Conservation (phyloP, 2,888 invertebrate species). For the Microchrysa polita region DNA sequence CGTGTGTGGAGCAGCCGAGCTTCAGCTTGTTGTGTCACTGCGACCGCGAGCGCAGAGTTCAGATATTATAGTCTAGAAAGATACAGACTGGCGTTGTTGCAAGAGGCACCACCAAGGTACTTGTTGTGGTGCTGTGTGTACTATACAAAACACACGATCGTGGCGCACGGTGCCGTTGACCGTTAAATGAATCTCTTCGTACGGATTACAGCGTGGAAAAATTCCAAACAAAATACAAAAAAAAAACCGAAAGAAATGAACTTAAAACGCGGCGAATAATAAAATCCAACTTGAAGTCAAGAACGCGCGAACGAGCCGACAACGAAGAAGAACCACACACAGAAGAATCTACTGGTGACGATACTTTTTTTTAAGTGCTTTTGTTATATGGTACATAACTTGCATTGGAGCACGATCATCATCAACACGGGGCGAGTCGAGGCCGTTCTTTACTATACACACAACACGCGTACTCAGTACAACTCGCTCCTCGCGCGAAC, state of each 20-base stretch:
- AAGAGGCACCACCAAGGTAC: no score
- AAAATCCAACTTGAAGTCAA: not conserved
- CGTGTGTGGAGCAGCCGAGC: no score
- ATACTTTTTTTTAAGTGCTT: not conserved
- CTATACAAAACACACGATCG: no score
- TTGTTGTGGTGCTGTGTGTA: not conserved
- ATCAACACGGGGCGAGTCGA: no score
- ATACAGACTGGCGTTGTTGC: slow-evolving; percentile 13
- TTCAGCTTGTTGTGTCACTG: slow-evolving; percentile 25
- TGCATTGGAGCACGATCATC: not conserved
- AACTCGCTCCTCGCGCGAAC: no score
- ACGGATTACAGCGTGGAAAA: slow-evolving; percentile 30
- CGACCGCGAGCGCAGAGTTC: no score
- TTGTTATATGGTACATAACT: not conserved
- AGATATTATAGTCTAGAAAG: no score
- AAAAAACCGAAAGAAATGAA: not conserved
- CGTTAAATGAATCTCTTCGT: slow-evolving; percentile 39
- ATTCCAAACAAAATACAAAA: slow-evolving; percentile 15
- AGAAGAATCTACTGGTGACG: no score
- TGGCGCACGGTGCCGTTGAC: slow-evolving; percentile 38
- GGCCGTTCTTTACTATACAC: no score
- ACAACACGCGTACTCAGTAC: no score
- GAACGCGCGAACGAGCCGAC: no score
- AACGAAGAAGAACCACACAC: no score
- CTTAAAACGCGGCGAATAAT: slow-evolving; percentile 28